Evolutionary conservation across 2,888 invertebrate species (phyloP), one percentile per base, ranked within the genome.

Genomic region (Pyrgus malvae): DNA sequence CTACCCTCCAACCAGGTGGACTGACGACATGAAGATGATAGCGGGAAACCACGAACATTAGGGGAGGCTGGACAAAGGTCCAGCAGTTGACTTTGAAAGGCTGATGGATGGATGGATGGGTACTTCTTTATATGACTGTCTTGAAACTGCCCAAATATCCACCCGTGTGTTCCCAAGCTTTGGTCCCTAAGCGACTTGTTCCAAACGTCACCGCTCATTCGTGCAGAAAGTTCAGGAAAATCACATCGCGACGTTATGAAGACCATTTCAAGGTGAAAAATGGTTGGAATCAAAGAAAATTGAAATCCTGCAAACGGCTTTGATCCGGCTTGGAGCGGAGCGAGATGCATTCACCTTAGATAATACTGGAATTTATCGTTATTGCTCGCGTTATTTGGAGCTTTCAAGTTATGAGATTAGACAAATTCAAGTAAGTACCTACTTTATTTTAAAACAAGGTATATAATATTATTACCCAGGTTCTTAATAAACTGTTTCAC

Each of bases 191-290:
- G 51, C 42, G 48, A 37, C 48, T 41, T 46, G 46, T 48, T 51
- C 46, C 41, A 46, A 50, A 33, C 50, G 51, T 44, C 37, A 54
- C 45, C 46, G 53, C 46, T 51, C 46, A 27, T 48, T 37, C 50
- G 56, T 56, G 46, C 46, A 27, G 51, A 51, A 51, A 56, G 46
- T 42, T 51, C 56, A 37, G 42, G 50, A 48, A 51, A 46, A 48
- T 48, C 46, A 46, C 56, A 38, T 42, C 41, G 31, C 12, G 44
- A 33, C 54, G 45, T 49, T 44, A 57, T 67, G 64, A 69, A 66
- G 59, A 65, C 63, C 48, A 40, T 56, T 59, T 59, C 63, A 59
- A 61, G 63, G 59, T 61, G 53, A 57, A 5, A 60, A 62, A 66
- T 65, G 31, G 60, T 62, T 60, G 58, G 53, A 51, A 55, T 41